A percentile compares a stretch with the other conserved stretches of the same genome.
Evolutionary conservation across 2,113 vertebrate species (phyloP).

Genomic region (Xenus cinereus): DNA sequence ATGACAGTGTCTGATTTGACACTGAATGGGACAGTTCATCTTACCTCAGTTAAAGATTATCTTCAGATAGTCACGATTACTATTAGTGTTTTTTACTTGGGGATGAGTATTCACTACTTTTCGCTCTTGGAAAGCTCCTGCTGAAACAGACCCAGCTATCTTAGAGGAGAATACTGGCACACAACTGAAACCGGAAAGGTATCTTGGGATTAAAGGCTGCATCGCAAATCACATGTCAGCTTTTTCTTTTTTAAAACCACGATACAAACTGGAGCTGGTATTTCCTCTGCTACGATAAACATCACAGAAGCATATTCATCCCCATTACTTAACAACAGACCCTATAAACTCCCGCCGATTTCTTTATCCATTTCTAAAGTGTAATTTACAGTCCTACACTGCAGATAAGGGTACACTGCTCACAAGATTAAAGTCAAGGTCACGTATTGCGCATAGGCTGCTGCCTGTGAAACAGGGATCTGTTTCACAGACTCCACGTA

Average conservation of each 20-base stretch:
- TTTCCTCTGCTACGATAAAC: slow-evolving; percentile 19
- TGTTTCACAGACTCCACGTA: background rate
- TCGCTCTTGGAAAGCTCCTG: background rate
- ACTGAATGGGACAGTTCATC: background rate
- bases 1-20: accelerated
- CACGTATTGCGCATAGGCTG: background rate
- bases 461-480: slow-evolving; percentile 23
- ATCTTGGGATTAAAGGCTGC: background rate
- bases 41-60: background rate
- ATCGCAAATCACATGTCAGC: background rate
- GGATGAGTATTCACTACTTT: background rate
- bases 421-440: slow-evolving; percentile 54
- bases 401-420: background rate
- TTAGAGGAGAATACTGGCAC: background rate
- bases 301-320: slow-evolving; percentile 41
- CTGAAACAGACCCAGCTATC: background rate
- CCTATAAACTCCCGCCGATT: background rate
- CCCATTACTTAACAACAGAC: slow-evolving; percentile 32
- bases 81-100: background rate
- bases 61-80: background rate
- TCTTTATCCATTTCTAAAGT: background rate
- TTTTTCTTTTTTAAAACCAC: background rate
- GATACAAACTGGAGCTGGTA: background rate
- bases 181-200: background rate
- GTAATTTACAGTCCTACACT: background rate